A percentile compares a stretch with the other conserved stretches of the same genome.
Evolutionary conservation across 1,140 invertebrate species (phyloP).

Genomic region (Pseudoatta argentina): DNA sequence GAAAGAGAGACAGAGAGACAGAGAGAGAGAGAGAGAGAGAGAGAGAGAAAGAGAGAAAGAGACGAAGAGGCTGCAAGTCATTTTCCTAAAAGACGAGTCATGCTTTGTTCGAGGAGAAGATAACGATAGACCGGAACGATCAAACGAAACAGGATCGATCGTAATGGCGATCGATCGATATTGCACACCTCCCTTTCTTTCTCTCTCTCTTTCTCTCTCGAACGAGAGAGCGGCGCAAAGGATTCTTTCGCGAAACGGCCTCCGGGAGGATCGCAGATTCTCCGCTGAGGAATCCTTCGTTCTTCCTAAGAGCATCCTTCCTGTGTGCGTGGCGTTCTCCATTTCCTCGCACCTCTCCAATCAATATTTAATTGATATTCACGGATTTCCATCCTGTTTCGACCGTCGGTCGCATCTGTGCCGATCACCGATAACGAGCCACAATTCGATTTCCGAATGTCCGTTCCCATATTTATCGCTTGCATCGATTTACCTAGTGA

Average conservation of each 20-base stretch:
- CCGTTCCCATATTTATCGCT: background rate
- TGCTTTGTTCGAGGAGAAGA: conserved; percentile 64
- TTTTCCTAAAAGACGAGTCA: conserved; percentile 66
- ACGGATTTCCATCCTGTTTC: conserved; percentile 61
- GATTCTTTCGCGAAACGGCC: conserved; percentile 38
- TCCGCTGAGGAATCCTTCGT: background rate
- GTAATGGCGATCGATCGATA: conserved; percentile 41
- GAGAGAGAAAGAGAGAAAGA: conserved; percentile 25
- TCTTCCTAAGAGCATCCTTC: background rate
- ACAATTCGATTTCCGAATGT: conserved; percentile 1
- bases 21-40: conserved; percentile 48
- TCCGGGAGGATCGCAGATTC: conserved; percentile 10
- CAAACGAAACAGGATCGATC: conserved; percentile 58
- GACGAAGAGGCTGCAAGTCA: conserved; percentile 60
- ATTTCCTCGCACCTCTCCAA: conserved; percentile 81
- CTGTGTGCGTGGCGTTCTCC: conserved; percentile 47
- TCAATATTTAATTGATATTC: conserved; percentile 66
- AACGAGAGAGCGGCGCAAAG: conserved; percentile 39
- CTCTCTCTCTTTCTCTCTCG: background rate
- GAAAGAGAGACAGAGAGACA: conserved; percentile 10
- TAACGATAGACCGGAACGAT: conserved; percentile 64
- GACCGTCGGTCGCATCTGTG: conserved; percentile 5
- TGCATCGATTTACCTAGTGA: background rate
- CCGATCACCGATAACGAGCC: conserved; percentile 49
- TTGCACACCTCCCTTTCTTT: background rate